Evolutionary conservation across 2,888 invertebrate species (phyloP).

Genomic region (Caenorhabditis parvicauda): DNA sequence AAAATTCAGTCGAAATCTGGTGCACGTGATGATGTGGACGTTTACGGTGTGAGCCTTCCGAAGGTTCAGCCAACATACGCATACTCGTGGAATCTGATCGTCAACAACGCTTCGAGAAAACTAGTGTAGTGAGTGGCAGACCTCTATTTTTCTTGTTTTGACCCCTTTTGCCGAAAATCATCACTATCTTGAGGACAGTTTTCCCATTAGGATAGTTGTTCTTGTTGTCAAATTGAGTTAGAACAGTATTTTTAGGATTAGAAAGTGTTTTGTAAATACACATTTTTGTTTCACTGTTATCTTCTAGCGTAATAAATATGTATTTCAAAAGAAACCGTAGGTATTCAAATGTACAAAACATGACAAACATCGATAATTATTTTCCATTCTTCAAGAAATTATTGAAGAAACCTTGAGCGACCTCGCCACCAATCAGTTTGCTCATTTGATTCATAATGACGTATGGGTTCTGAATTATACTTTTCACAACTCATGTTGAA

Average conservation of each 20-base stretch:
- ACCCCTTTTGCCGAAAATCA: no score
- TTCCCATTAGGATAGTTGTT: background rate
- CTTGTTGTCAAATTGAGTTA: slow-evolving; percentile 1
- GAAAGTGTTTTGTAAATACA: background rate
- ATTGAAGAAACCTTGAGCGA: slow-evolving; percentile 61
- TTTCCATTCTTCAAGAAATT: slow-evolving; percentile 47
- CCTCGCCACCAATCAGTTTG: slow-evolving; percentile 55
- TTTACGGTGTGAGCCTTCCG: slow-evolving; percentile 23
- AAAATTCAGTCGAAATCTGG: slow-evolving; percentile 5
- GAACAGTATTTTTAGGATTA: background rate
- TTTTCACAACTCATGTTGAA: no score
- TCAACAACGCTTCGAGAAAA: slow-evolving; percentile 16
- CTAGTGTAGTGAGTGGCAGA: slow-evolving; percentile 4
- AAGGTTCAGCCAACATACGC: slow-evolving; percentile 10
- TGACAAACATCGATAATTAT: slow-evolving; percentile 3
- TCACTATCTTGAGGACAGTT: no score
- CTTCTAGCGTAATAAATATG: background rate
- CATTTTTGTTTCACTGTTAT: background rate
- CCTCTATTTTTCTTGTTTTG: background rate
- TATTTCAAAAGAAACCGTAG: background rate
- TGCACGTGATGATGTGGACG: slow-evolving; percentile 3
- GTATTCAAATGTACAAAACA: slow-evolving; percentile 2
- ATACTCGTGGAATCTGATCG: slow-evolving; percentile 24
- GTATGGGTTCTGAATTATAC: slow-evolving; percentile 49
- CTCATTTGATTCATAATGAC: slow-evolving; percentile 53